These are phyloP conservation scores for Himalopsyche tibetana DNA, from an alignment of 2,888 invertebrate species.

Conservation along the genomic window DNA sequence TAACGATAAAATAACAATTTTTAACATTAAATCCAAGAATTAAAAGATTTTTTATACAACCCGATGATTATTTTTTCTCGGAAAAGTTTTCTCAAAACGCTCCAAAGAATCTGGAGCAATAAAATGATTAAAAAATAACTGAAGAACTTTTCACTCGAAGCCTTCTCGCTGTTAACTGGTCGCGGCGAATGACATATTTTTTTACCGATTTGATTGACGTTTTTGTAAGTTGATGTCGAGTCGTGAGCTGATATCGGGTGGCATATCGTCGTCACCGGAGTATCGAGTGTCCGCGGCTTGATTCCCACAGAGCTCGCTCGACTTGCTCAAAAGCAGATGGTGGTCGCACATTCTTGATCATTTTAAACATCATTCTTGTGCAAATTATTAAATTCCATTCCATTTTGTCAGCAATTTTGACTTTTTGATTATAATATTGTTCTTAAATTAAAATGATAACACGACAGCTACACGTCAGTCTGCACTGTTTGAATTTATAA, in stretches of 20 bases:
- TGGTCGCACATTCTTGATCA: constrained; percentile 8
- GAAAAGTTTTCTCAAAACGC: neutral
- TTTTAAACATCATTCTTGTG: constrained; percentile 21
- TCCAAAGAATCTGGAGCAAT: neutral
- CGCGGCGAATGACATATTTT: constrained; percentile 43
- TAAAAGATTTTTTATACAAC: too few relatives aligned
- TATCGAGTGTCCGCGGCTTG: constrained; percentile 20
- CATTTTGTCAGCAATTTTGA: neutral
- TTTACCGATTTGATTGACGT: constrained; percentile 48
- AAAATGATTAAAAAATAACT: neutral
- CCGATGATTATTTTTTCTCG: neutral
- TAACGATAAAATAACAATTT: too few relatives aligned
- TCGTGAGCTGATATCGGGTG: constrained; percentile 17
- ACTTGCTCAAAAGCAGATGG: constrained; percentile 25
- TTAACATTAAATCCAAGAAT: too few relatives aligned
- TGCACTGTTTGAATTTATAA: too few relatives aligned
- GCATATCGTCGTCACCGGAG: constrained; percentile 4
- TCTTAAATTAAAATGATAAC: neutral
- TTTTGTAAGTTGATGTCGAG: constrained; percentile 28
- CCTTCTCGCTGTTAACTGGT: constrained; percentile 30
- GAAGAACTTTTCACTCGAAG: neutral
- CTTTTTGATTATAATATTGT: neutral
- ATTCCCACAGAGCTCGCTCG: constrained; percentile 26
- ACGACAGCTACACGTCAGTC: neutral
- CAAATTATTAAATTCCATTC: constrained; percentile 25